These are phyloP conservation scores for Callorhinus ursinus DNA, from an alignment of 2,113 vertebrate genomes.

Conservation along the genomic window DNA sequence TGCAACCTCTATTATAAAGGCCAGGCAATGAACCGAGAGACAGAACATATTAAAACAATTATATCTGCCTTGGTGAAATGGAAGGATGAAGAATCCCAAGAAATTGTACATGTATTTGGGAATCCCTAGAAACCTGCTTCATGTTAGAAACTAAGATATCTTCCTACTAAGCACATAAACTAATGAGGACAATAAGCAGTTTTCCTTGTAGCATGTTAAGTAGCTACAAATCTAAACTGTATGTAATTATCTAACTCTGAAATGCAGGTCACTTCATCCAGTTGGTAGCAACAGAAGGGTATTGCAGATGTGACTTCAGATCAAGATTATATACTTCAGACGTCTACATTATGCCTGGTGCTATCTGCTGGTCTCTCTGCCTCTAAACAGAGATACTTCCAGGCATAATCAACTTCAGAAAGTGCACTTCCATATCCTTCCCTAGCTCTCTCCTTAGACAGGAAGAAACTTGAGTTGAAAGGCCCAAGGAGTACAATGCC, in stretches of 20 bases:
- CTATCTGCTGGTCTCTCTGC: neutral
- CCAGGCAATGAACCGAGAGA: neutral
- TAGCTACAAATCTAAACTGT: neutral
- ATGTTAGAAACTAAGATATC: neutral
- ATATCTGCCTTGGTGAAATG: neutral
- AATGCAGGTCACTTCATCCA: neutral
- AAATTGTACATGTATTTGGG: neutral
- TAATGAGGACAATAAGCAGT: neutral
- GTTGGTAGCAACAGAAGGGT: neutral
- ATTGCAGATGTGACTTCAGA: neutral
- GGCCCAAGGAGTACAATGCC: neutral
- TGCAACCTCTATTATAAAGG: neutral
- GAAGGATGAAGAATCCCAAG: neutral
- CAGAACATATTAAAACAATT: neutral
- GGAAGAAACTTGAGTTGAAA: neutral
- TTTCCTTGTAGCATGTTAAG: neutral
- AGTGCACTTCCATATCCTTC: neutral
- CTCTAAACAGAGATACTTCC: neutral
- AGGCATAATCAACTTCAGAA: neutral
- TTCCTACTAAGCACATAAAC: neutral
- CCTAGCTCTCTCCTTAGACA: neutral
- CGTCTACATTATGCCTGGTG: fast-evolving
- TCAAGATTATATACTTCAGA: neutral
- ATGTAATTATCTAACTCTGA: neutral
- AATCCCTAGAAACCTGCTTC: neutral